Evolutionary conservation across 53 echinoderm and acorn worm species (phyloP), one percentile per base, ranked within the genome.

Genomic region (Holothuria scabra): DNA sequence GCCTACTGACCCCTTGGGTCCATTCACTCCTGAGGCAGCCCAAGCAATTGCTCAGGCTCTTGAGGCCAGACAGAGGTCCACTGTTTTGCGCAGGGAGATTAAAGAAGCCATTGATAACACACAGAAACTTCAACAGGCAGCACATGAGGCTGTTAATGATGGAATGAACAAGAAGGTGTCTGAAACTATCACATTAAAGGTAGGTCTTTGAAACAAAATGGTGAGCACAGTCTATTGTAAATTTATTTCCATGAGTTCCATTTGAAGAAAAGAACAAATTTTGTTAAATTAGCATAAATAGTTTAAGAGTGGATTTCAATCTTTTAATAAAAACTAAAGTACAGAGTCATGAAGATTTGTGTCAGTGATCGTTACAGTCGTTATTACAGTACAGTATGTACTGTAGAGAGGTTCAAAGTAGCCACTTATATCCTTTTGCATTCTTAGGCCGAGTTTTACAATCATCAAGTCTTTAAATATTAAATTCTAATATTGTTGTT

Each of bases 61-160:
- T 48, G 95, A 99, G 76, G 97, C 97, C 19, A 87, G 95, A n/a
- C 89, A 93, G 62, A 84, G 92, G 28, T 99, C 99, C 1, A 68
- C 79, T 52, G 86, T 88, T 2, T 85, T 99, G 13, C 83, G 99
- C 34, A 88, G 91, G 46, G 99, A 99, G 33, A 94, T 99, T 46
- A 86, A 85, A 20, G 99, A 95, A 30, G 92, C 99, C 56, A 99
- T 99, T 64, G 93, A 95, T 60, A 97, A 92, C 63, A 99, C 99
- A 5, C 84, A 86, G 32, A 88, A 93, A 71, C 85, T 99, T 19
- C 91, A 89, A 60, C 88, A 91, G 67, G 89, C 95, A 55, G 92
- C 95, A 1, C 99, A 99, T 65, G 60, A 87, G 22, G 99, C 99
- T 28, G 99, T 99, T 35, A 99, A 99, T 55, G 78, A 85, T 67